Evolutionary conservation across 1,140 invertebrate species (phyloP), one percentile per base, ranked within the genome.

Genomic region (Pseudomyrmex flavicornis): DNA sequence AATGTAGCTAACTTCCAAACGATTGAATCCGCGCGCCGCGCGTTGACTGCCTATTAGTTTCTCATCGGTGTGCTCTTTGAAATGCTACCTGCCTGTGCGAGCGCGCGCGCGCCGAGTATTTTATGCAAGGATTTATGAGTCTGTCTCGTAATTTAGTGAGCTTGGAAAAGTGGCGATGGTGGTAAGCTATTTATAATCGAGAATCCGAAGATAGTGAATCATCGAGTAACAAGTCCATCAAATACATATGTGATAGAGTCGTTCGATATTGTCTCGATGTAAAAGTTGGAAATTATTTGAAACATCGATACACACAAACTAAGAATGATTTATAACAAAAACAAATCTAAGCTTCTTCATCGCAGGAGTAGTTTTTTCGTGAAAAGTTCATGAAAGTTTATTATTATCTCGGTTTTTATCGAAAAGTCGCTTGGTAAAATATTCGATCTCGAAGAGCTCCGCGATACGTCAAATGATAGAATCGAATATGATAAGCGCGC

Each of bases 1-100:
- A 22, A 63, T 54, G 50, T 56, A 44, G 52, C 52, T 58, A 79
- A 70, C 65, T 79, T 70, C 35, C 52, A 79, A 70, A 56, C 75
- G 76, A 79, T 79, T 69, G 76, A 79, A 79, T 79, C 52, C 76
- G 20, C 75, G 63, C 65, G 63, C 63, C 75, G 52, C 75, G 52
- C 75, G 65, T 52, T 65, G 65, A 48, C 65, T 48, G 65, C 65
- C 76, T 79, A 79, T 79, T 79, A 79, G 76, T 79, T 79, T 56
- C 65, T 79, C 76, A 70, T 79, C 76, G 76, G 76, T 68, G 65
- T 79, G 66, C 52, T 65, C 56, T 73, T 74, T 75, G 79, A 82
- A 82, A 82, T 61, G 63, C 62, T 70, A 82, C 22, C 58, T 58
- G 76, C 65, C 17, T 54, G 52, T 35, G 63, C 20, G 35, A 4